Evolutionary conservation across 2,797 vertebrate genomes (phyloP), one percentile per base, ranked within the genome.

Genomic region (Helarctos malayanus): DNA sequence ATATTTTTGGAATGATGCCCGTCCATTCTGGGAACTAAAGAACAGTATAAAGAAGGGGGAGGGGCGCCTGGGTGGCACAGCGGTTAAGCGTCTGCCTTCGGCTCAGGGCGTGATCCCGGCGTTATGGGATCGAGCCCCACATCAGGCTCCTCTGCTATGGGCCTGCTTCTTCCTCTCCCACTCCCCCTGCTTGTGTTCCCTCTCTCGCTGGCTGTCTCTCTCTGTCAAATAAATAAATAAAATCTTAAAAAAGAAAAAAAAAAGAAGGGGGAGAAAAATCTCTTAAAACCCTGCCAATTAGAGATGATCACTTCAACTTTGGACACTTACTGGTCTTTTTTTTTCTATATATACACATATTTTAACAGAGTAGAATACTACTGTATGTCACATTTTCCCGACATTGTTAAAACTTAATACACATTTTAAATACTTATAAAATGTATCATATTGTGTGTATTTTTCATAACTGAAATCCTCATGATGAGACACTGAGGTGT

Each of bases 381-480:
- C 2, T 35, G 4, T 52, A 79, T 82, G 32, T 76, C 52, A 52
- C 41, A 90, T 79, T 88, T 96, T 15, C 27, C 38, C 18, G 0
- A 80, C 25, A 78, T 88, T 63, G 81, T 87, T 83, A 79, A 84
- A 91, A 80, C 80, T 49, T 89, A 13, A 80, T 54, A 76, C 87
- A 93, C 15, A 56, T 88, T 81, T 96, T 85, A 88, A 97, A 82
- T 87, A 23, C 65, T 27, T 91, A 56, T 81, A 61, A 94, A 84
- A 73, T 52, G 21, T 73, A 41, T 68, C 38, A 32, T 93, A 83
- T 73, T n/a, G 47, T 38, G 49, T 49, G 19, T n/a, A 78, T 68
- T 56, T 89, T 96, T 96, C 49, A 91, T 80, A 63, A 41, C 16
- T 54, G 16, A 96, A 96, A 94, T 47, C 5, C 11, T 96, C 32